phyloP scores from a whole-genome alignment of 2,888 invertebrate genomes.

The Cephus rjabovi region DNA sequence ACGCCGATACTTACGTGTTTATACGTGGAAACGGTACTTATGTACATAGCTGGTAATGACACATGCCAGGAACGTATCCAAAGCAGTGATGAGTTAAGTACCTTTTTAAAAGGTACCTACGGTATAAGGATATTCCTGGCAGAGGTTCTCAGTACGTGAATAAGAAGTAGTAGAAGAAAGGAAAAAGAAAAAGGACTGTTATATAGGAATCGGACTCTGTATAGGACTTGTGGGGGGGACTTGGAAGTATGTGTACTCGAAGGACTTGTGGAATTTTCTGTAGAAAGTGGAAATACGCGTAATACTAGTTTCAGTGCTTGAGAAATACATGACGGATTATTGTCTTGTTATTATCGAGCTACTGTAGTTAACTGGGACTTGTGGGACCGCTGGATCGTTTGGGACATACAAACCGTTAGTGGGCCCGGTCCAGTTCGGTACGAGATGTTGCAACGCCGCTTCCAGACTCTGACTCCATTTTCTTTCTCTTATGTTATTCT shows the following conservation, averaged over 20 bases:
- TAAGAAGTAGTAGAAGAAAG: background rate
- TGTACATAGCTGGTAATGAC: background rate
- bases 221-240: background rate
- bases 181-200: background rate
- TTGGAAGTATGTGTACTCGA: background rate
- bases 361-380: background rate
- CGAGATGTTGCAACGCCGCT: background rate
- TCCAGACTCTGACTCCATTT: background rate
- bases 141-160: background rate
- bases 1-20: background rate
- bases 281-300: background rate
- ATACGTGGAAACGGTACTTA: constrained; percentile 1
- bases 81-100: background rate
- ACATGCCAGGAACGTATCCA: background rate
- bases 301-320: background rate
- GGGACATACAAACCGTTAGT: background rate
- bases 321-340: background rate
- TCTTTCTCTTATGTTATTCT: background rate
- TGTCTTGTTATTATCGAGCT: background rate
- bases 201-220: background rate
- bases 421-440: constrained; percentile 1
- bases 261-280: background rate
- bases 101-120: background rate
- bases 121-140: background rate
- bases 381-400: background rate